A percentile compares a stretch with the other conserved stretches of the same genome.
Conservation (phyloP, 2,113 vertebrate species). For the Cebidichthys violaceus region DNA sequence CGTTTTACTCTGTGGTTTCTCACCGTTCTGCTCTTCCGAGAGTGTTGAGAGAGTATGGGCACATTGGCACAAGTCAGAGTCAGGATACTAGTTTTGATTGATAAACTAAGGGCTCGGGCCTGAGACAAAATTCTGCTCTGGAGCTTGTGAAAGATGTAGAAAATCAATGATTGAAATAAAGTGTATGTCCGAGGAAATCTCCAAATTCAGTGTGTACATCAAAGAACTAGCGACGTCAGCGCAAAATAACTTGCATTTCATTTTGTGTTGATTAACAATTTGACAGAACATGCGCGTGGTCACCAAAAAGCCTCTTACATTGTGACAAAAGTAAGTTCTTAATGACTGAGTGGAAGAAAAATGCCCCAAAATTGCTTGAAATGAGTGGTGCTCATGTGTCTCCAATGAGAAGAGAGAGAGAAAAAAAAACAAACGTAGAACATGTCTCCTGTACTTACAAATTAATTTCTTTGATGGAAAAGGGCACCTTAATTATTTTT, state of each 20-base stretch:
- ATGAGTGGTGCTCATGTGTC: slow-evolving; percentile 38
- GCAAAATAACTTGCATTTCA: slow-evolving; percentile 9
- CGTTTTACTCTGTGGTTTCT: neutral
- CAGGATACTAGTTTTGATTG: neutral
- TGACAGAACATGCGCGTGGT: neutral
- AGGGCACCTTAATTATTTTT: slow-evolving; percentile 72
- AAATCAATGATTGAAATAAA: neutral
- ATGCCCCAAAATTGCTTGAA: slow-evolving; percentile 53
- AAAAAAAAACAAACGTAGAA: slow-evolving; percentile 4
- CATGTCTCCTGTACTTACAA: slow-evolving; percentile 59
- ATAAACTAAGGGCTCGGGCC: neutral
- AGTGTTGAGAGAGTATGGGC: neutral
- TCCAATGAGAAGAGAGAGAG: neutral
- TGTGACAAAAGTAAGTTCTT: slow-evolving; percentile 20
- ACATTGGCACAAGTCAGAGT: neutral
- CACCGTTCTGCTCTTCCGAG: neutral
- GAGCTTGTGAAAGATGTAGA: neutral
- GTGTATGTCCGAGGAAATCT: neutral
- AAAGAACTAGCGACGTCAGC: neutral
- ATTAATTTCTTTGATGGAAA: slow-evolving; percentile 74
- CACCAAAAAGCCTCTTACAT: slow-evolving; percentile 17
- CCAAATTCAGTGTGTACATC: neutral
- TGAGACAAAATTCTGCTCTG: neutral
- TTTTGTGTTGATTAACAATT: neutral
- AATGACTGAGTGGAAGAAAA: slow-evolving; percentile 40